Evolutionary conservation across 2,888 invertebrate species (phyloP).

Genomic region (Erebia aethiops): DNA sequence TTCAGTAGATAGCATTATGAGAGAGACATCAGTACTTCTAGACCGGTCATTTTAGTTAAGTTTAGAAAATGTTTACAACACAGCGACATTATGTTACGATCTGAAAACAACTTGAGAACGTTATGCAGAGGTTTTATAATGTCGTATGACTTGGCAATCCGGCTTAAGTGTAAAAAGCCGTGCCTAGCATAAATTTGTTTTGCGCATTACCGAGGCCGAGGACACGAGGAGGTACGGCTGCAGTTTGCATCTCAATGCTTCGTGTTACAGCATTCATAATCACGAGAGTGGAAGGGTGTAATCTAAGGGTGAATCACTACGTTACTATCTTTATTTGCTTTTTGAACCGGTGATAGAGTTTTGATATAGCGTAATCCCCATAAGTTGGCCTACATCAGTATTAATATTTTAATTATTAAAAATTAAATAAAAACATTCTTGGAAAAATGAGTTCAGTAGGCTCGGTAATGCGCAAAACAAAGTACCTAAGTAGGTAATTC

Average conservation of each 20-base stretch:
- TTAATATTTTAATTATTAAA: no score
- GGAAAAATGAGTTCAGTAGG: no score
- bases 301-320: background rate
- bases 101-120: background rate
- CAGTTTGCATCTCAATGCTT: constrained; percentile 42
- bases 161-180: constrained; percentile 39
- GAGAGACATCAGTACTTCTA: no score
- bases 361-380: no score
- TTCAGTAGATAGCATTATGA: no score
- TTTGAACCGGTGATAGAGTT: background rate
- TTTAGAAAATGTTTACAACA: no score
- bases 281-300: background rate
- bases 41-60: no score
- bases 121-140: background rate
- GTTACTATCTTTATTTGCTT: background rate
- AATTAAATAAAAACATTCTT: no score
- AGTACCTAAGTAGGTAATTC: no score
- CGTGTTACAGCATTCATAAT: constrained; percentile 9
- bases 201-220: constrained; percentile 48
- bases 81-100: no score
- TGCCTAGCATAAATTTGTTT: constrained; percentile 59
- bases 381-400: no score
- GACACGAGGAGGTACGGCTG: constrained; percentile 29
- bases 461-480: no score
- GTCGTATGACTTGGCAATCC: constrained; percentile 15